Base-by-base conservation (phyloP, 1,140 invertebrate species). In the Chrysomallon squamiferum region DNA sequence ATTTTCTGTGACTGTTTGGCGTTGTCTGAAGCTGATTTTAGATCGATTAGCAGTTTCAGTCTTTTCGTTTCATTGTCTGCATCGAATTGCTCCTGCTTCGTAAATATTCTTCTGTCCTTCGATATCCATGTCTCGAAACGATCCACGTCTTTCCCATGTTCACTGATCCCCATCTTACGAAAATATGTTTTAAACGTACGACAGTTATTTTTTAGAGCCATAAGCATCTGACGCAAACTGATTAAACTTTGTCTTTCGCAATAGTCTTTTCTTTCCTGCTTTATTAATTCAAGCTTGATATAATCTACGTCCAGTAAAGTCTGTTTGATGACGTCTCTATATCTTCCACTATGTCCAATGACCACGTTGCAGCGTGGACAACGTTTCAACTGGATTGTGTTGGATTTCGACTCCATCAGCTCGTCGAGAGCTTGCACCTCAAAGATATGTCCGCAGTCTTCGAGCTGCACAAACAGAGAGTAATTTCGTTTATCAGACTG, bases 291-390 rank as follows among this genome's bases (percentile, higher is more conserved):
- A 47, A 6, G n/a, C n/a, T n/a, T 20, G n/a, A 47, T n/a, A 20
- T 47, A n/a, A 47, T 20, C 45, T 20, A 47, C 25, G 25, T 47
- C 45, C n/a, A 22, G 4, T 22, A 20, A 22, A 4, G 25, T 47
- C n/a, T 22, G 25, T 47, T 47, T 90, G 0, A 91, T 81, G 6
- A 86, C 71, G 65, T 88, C 85, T 66, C 88, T 88, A 72, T 89
- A 91, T 27, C 90, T 79, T 15, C 85, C 73, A 62, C 87, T 90
- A 63, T 85, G 87, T 33, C 85, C 84, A 18, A 92, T 89, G 0
- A 86, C 81, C 25, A 86, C 88, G 59, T 88, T 88, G 73, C 91
- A 91, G 9, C 9, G 25, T 5, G 45, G 45, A 11, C 45, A 47
- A 47, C 13, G n/a, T 67, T 79, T 84, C 3, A 90, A 90, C 76